Evolutionary conservation across 1,140 invertebrate genomes (phyloP).

Genomic region (Seison nebaliae): DNA sequence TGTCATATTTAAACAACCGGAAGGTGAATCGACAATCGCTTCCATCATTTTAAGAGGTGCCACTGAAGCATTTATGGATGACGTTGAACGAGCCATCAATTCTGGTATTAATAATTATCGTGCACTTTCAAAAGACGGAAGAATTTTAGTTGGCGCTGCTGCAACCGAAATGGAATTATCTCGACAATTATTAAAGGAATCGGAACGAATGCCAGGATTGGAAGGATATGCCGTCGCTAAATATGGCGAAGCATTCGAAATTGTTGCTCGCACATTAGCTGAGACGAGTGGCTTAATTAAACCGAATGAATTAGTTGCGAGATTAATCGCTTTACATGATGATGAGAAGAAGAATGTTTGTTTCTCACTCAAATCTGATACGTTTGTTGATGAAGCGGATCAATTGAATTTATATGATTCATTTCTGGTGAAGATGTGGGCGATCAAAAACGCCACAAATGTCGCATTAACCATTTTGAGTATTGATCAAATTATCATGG

Average conservation of each 20-base stretch:
- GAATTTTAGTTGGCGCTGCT: slow-evolving; percentile 68
- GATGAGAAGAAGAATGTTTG: slow-evolving; percentile 54
- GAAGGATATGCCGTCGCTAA: slow-evolving; percentile 88
- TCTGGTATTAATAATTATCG: slow-evolving; percentile 98
- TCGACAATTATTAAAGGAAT: slow-evolving; percentile 35
- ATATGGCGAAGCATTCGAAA: slow-evolving; percentile 65
- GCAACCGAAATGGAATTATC: slow-evolving; percentile 78
- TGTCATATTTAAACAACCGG: slow-evolving; percentile 55
- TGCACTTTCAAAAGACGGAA: slow-evolving; percentile 44
- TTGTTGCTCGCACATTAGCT: slow-evolving; percentile 62
- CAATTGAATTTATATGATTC: slow-evolving; percentile 25
- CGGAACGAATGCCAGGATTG: slow-evolving; percentile 40
- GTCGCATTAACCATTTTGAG: slow-evolving; percentile 71
- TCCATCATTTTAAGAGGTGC: slow-evolving; percentile 79
- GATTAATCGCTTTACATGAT: slow-evolving; percentile 65
- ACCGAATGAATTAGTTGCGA: slow-evolving; percentile 63
- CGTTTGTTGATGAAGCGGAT: slow-evolving; percentile 40
- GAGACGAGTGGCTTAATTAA: slow-evolving; percentile 68
- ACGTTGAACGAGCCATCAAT: slow-evolving; percentile 84
- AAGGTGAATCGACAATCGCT: slow-evolving; percentile 49
- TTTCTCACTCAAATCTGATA: slow-evolving; percentile 51
- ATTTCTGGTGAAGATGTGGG: slow-evolving; percentile 65
- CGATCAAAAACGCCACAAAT: slow-evolving; percentile 67
- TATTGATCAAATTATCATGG: slow-evolving; percentile 93
- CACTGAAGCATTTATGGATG: slow-evolving; percentile 94